Evolutionary conservation across 2,888 invertebrate genomes (phyloP).

Genomic region (Phengaris alcon): DNA sequence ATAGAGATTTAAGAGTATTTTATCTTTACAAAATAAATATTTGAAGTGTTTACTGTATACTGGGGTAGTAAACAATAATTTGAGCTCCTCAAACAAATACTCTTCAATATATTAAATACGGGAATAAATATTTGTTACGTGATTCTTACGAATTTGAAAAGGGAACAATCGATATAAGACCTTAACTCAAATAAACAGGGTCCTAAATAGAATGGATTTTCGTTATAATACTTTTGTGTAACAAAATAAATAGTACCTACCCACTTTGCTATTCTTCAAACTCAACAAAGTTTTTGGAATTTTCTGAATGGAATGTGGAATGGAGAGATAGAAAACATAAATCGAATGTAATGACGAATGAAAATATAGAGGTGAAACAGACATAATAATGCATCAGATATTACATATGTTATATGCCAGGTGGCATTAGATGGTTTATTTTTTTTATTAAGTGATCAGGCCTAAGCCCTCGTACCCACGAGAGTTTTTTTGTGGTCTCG

Average conservation of each 20-base stretch:
- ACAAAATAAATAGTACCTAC: neutral
- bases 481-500: too few species aligned
- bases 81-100: neutral
- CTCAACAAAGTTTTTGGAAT: neutral
- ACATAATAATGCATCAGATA: too few species aligned
- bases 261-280: neutral
- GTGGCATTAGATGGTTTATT: too few species aligned
- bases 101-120: constrained; percentile 6
- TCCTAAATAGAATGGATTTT: neutral
- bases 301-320: neutral
- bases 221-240: neutral
- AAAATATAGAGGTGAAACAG: too few species aligned
- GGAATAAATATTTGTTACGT: constrained; percentile 8
- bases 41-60: neutral
- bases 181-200: neutral
- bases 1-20: neutral
- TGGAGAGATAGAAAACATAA: neutral
- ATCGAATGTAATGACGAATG: too few species aligned
- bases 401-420: too few species aligned
- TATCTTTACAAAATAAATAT: neutral
- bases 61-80: neutral
- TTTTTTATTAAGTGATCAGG: too few species aligned
- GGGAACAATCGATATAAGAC: neutral
- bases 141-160: neutral
- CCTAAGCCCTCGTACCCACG: too few species aligned